These are phyloP conservation scores for Zeuzera pyrina DNA, from an alignment of 2,888 invertebrate genomes.

Conservation along the genomic window DNA sequence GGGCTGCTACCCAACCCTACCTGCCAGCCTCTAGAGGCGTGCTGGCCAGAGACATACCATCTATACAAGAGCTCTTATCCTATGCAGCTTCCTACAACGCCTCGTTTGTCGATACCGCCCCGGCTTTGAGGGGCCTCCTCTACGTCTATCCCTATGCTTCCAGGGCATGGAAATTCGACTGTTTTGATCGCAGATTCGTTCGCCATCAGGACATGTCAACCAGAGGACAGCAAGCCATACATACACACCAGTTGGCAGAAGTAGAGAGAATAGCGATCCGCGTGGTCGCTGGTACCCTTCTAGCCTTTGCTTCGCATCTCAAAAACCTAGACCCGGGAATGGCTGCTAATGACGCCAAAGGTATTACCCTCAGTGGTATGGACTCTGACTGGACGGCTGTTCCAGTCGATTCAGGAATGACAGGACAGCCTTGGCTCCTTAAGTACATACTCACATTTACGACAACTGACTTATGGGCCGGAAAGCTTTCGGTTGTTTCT, in stretches of 20 bases:
- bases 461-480: background rate
- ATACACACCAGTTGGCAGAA: background rate
- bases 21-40: background rate
- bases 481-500: background rate
- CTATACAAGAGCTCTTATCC: background rate
- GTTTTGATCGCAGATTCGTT: background rate
- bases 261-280: background rate
- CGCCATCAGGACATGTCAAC: background rate
- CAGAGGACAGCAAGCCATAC: background rate
- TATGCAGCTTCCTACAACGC: background rate
- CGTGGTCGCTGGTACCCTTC: background rate
- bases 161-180: background rate
- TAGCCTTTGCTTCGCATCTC: background rate
- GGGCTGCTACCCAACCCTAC: background rate
- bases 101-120: background rate
- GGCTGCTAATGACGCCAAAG: background rate
- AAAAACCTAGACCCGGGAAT: background rate
- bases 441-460: background rate
- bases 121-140: background rate
- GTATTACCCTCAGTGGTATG: background rate
- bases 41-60: background rate
- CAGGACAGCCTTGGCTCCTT: background rate
- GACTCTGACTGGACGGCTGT: background rate
- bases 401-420: background rate
- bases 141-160: background rate